Evolutionary conservation across 2,888 invertebrate genomes (phyloP).

Genomic region (Tenthredo amoena): DNA sequence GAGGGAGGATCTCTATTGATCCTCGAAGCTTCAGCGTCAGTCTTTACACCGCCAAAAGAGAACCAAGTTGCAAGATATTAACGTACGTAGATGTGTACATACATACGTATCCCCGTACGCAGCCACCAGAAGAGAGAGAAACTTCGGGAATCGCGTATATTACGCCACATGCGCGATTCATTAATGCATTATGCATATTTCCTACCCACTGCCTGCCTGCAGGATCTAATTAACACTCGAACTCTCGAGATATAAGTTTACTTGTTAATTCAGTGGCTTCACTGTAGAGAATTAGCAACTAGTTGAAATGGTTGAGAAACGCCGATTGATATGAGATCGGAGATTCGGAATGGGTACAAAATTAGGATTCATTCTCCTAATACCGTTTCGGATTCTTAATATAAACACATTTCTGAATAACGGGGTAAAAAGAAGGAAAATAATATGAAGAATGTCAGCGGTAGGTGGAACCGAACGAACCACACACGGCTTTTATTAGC

Average conservation of each 20-base stretch:
- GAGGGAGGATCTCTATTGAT: conserved; percentile 71
- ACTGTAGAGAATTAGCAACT: not conserved
- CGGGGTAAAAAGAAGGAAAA: not conserved
- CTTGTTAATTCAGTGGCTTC: not conserved
- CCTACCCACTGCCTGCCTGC: not conserved
- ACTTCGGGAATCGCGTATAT: not conserved
- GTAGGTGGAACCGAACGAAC: conserved; percentile 34
- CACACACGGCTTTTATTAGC: conserved; percentile 40
- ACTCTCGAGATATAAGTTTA: not conserved
- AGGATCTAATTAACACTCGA: not conserved
- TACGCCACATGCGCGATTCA: not conserved
- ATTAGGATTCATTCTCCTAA: not conserved
- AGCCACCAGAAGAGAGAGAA: not conserved
- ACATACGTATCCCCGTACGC: not conserved
- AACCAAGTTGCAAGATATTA: not conserved
- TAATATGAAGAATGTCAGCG: not conserved
- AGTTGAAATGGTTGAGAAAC: not conserved
- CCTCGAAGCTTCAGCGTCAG: conserved; percentile 53
- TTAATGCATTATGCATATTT: conserved; percentile 31
- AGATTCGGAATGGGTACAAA: not conserved
- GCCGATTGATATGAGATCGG: not conserved
- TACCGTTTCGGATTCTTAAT: not conserved
- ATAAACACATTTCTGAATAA: not conserved
- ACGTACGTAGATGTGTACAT: not conserved
- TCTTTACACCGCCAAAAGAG: conserved; percentile 37